Evolutionary conservation across 2,888 invertebrate genomes (phyloP), one percentile per base, ranked within the genome.

Genomic region (Meteorus colon): DNA sequence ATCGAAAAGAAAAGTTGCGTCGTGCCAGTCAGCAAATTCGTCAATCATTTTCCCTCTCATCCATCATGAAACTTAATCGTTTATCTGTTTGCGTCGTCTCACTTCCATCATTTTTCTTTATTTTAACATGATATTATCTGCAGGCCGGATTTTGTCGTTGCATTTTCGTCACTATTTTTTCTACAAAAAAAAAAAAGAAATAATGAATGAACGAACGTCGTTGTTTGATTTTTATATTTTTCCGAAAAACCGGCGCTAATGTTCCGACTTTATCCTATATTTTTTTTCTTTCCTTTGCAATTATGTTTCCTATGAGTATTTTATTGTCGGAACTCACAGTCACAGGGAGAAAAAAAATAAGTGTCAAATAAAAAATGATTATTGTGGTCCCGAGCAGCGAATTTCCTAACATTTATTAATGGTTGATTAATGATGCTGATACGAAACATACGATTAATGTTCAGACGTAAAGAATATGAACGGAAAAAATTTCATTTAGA

Each of bases 401-500:
- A 6, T 51, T 31, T 31, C 16, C 16, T 16, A 60, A 31, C 59
- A 27, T 31, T 14, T 62, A n/a, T 51, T 41, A 63, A 51, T 60
- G 24, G 34, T 8, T 27, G n/a, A 16, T 14, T 41, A 62, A 63
- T 69, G 41, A 66, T 66, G 72, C 29, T 60, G 59, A 76, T 76
- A 55, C 19, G 19, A 55, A 19, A 55, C 55, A 55, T 19, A 55
- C n/a, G 19, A 55, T 55, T 55, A 55, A 8, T 19, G 55, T 55
- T 8, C 6, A 55, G 71, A 75, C 59, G 63, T 24, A n/a, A 73
- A 69, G 4, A 24, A 69, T 19, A 48, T 41, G 14, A 67, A 45
- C 34, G 41, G 19, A 24, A 55, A 19, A 29, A 75, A 68, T 70
- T 68, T 68, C 65, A 69, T 79, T 86, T 86, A 89, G 81, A 89